These are phyloP conservation scores for Stratiolaelaps scimitus DNA, from an alignment of 1,140 invertebrate genomes.

Conservation along the genomic window DNA sequence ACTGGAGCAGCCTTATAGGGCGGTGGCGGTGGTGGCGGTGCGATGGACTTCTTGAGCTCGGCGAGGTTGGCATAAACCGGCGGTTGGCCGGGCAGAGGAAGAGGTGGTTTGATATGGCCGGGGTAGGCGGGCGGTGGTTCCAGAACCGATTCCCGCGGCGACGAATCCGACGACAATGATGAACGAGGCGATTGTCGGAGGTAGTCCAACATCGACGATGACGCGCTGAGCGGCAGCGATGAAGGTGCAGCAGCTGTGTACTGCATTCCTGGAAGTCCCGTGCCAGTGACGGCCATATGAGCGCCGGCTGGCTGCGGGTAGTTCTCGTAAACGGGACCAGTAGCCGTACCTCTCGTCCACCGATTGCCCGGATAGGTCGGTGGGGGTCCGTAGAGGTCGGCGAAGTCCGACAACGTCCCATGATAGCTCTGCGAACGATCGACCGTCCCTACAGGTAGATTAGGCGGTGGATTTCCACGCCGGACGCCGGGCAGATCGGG, in stretches of 20 bases:
- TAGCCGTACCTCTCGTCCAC: not conserved
- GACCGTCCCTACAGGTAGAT: no score
- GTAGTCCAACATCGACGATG: not conserved
- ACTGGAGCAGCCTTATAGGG: slow-evolving; percentile 16
- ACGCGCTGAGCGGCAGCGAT: not conserved
- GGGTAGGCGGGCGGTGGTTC: slow-evolving; percentile 16
- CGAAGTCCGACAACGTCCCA: not conserved
- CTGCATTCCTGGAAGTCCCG: no score
- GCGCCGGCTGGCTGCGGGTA: not conserved
- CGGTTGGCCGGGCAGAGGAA: slow-evolving; percentile 9
- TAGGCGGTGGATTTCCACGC: not conserved
- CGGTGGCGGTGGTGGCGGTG: not conserved
- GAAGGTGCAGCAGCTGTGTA: not conserved
- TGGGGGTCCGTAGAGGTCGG: slow-evolving; percentile 5
- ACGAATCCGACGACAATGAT: slow-evolving; percentile 18
- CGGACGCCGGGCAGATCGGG: not conserved
- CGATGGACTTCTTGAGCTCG: not conserved
- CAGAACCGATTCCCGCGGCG: slow-evolving; percentile 9
- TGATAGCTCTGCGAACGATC: slow-evolving; percentile 8
- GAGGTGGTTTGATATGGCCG: slow-evolving; percentile 8
- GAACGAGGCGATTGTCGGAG: slow-evolving; percentile 14
- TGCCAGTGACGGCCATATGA: no score
- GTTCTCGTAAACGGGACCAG: slow-evolving; percentile 21
- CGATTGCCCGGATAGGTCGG: slow-evolving; percentile 13
- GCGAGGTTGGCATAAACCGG: slow-evolving; percentile 16